A percentile compares a stretch with the other conserved stretches of the same genome.
Conservation (phyloP, 2,797 vertebrate genomes). For the Ceyx erithaca region DNA sequence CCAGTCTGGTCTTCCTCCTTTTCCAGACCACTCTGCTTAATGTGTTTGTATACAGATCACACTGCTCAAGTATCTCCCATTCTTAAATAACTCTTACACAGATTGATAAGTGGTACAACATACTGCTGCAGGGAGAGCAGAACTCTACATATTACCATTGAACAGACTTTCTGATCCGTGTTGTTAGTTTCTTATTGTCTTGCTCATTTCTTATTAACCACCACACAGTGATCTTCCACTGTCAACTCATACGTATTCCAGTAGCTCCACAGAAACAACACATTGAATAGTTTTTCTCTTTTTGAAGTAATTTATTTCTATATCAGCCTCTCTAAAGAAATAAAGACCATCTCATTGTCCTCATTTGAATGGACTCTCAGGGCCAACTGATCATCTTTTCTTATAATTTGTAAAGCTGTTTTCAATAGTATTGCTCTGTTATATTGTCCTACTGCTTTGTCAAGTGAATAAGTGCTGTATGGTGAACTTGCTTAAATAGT, state of each 20-base stretch:
- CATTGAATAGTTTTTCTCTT: background rate
- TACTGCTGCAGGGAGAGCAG: background rate
- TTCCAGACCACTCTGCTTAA: background rate
- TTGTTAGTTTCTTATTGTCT: background rate
- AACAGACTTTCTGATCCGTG: background rate
- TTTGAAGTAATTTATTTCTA: constrained; percentile 5
- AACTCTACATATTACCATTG: background rate
- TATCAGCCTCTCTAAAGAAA: constrained; percentile 37
- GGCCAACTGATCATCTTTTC: constrained; percentile 12
- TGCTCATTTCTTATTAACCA: background rate
- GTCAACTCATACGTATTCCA: background rate
- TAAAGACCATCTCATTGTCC: background rate
- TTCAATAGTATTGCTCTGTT: background rate
- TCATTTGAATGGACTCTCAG: constrained; percentile 42
- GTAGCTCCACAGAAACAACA: background rate
- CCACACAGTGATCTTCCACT: background rate
- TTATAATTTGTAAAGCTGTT: constrained; percentile 18
- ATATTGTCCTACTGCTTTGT: constrained; percentile 18
- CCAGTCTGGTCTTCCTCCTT: background rate
- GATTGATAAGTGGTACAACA: background rate
- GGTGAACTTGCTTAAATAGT: constrained; percentile 1
- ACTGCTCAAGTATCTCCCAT: background rate
- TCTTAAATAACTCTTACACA: background rate
- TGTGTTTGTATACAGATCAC: too few species aligned
- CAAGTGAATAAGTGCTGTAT: background rate